Percentiles rank a stretch among this genome's conserved stretches.
Evolutionary conservation across 2,797 vertebrate species (phyloP).

Genomic region (Thripadectes ignobilis): DNA sequence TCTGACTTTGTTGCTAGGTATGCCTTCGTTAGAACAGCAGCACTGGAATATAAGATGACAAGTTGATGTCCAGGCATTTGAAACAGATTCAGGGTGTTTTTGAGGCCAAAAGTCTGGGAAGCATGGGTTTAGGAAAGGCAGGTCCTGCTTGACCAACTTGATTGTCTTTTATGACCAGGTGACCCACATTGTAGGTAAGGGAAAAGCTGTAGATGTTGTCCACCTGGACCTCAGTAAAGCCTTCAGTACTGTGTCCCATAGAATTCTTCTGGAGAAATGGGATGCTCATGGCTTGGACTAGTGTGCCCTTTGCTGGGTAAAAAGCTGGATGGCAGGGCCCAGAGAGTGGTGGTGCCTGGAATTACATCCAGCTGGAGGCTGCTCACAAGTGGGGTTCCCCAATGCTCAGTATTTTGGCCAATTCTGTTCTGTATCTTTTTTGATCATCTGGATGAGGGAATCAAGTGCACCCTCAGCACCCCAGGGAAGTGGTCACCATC

Average conservation of each 20-base stretch:
- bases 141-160: neutral
- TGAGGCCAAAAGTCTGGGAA: neutral
- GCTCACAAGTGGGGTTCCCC: neutral
- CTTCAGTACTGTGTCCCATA: neutral
- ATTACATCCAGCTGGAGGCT: neutral
- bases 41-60: neutral
- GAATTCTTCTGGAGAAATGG: neutral
- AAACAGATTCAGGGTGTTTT: neutral
- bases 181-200: neutral
- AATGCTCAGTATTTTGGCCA: neutral
- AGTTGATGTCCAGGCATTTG: neutral
- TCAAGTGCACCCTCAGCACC: neutral
- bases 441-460: neutral
- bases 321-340: neutral
- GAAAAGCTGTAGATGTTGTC: neutral
- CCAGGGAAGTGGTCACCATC: neutral
- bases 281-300: neutral
- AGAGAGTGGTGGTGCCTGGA: neutral
- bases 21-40: neutral
- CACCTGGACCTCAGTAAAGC: neutral
- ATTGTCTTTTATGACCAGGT: neutral
- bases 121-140: neutral
- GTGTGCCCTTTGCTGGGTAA: neutral
- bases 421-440: neutral
- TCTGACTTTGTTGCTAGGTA: neutral